phyloP scores from a whole-genome alignment of 1,140 invertebrate species.

The Manduca sexta region DNA sequence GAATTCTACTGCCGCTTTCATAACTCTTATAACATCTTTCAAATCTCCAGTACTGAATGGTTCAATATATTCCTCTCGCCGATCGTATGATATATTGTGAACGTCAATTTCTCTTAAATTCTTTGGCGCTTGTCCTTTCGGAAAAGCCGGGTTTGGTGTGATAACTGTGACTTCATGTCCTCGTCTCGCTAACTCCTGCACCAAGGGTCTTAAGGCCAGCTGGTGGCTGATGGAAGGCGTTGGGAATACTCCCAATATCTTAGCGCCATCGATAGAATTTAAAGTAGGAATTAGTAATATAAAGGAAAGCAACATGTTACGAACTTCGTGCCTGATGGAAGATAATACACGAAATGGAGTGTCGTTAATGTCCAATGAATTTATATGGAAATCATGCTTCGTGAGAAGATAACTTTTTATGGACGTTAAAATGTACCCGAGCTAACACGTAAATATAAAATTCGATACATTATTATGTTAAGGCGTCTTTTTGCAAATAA shows the following conservation, averaged over 20 bases:
- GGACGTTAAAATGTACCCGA: too few relatives aligned
- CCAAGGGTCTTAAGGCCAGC: slow-evolving; percentile 65
- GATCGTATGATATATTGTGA: slow-evolving; percentile 35
- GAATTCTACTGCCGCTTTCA: background rate
- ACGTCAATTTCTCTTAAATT: slow-evolving; percentile 58
- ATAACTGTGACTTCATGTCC: slow-evolving; percentile 69
- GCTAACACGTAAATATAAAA: too few relatives aligned
- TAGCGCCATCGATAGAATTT: too few relatives aligned
- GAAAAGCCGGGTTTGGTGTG: slow-evolving; percentile 45
- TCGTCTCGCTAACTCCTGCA: slow-evolving; percentile 52
- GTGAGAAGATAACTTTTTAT: too few relatives aligned
- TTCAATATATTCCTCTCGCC: slow-evolving; percentile 11
- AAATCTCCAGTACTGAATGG: background rate
- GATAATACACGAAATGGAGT: too few relatives aligned
- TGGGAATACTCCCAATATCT: slow-evolving; percentile 71
- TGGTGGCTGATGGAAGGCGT: slow-evolving; percentile 75
- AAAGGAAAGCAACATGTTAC: too few relatives aligned
- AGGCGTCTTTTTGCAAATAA: too few relatives aligned
- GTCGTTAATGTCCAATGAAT: too few relatives aligned
- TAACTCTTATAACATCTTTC: background rate
- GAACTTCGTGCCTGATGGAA: too few relatives aligned
- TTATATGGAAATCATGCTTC: too few relatives aligned
- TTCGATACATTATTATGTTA: too few relatives aligned
- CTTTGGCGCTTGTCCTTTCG: slow-evolving; percentile 22
- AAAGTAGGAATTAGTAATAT: too few relatives aligned